Conservation (phyloP, 2,888 invertebrate genomes). For the Eupithecia abbreviata region DNA sequence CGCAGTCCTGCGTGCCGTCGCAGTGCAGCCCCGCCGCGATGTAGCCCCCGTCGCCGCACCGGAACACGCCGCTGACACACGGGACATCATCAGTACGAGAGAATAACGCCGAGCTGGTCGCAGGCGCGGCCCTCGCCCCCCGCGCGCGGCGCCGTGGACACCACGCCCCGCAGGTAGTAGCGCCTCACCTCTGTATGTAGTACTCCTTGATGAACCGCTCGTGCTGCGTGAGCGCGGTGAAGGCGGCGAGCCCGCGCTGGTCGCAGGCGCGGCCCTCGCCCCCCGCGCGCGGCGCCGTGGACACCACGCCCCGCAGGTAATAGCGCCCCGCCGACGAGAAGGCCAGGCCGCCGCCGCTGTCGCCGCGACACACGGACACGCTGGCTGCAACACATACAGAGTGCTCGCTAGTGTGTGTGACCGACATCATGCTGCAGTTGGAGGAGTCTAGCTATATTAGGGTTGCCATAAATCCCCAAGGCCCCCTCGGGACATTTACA, state of each 20-base stretch:
- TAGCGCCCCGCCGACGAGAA: slow-evolving; percentile 1
- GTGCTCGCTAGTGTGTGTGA: too few relatives aligned
- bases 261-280: slow-evolving; percentile 7
- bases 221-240: slow-evolving; percentile 6
- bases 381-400: not conserved
- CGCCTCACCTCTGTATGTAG: not conserved
- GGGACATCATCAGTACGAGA: not conserved
- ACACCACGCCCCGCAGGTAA: slow-evolving; percentile 25
- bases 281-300: slow-evolving; percentile 17
- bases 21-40: slow-evolving; percentile 11
- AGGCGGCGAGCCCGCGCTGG: slow-evolving; percentile 9
- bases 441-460: too few relatives aligned
- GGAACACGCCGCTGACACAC: slow-evolving; percentile 7
- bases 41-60: not conserved
- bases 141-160: slow-evolving; percentile 20
- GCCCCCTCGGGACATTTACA: too few relatives aligned
- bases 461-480: too few relatives aligned
- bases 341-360: slow-evolving; percentile 12
- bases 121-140: slow-evolving; percentile 2
- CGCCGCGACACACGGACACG: slow-evolving; percentile 10
- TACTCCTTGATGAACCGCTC: slow-evolving; percentile 11
- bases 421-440: too few relatives aligned
- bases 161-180: slow-evolving; percentile 23
- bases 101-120: not conserved
- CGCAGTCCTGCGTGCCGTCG: slow-evolving; percentile 11